These are phyloP conservation scores for Dryadula phaetusa DNA, from an alignment of 2,888 invertebrate genomes.

Conservation along the genomic window DNA sequence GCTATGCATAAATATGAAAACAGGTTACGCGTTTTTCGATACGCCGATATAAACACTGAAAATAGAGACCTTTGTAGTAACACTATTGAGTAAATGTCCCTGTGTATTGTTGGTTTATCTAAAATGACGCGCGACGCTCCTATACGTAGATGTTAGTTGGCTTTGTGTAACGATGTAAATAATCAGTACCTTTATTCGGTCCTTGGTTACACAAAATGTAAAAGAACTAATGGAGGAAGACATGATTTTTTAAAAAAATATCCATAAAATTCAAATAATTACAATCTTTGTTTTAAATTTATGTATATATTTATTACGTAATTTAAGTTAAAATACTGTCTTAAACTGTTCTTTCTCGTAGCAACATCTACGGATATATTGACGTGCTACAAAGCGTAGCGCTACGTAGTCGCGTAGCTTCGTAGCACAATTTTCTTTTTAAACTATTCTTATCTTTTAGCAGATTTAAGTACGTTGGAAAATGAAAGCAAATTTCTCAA, in stretches of 20 bases:
- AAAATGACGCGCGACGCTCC: constrained; percentile 57
- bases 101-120: constrained; percentile 76
- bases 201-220: not conserved
- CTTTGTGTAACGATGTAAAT: constrained; percentile 40
- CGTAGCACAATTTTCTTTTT: constrained; percentile 14
- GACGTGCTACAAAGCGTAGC: constrained; percentile 31
- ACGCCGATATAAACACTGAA: constrained; percentile 35
- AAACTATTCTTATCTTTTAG: constrained; percentile 17
- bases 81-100: constrained; percentile 70
- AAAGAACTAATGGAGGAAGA: not conserved
- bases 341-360: constrained; percentile 25
- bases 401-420: constrained; percentile 25
- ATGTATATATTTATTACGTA: not conserved
- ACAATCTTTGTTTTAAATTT: too few relatives aligned
- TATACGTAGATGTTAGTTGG: not conserved
- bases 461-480: not conserved
- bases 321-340: constrained; percentile 6
- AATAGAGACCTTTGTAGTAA: constrained; percentile 48
- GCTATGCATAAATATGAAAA: constrained; percentile 28
- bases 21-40: constrained; percentile 30
- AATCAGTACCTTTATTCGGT: constrained; percentile 32
- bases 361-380: constrained; percentile 24
- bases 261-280: not conserved
- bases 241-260: not conserved
- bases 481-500: constrained; percentile 9